A percentile compares a stretch with the other conserved stretches of the same genome.
phyloP scores from a whole-genome alignment of 1,140 invertebrate species.

The Scaptomyza graminum region DNA sequence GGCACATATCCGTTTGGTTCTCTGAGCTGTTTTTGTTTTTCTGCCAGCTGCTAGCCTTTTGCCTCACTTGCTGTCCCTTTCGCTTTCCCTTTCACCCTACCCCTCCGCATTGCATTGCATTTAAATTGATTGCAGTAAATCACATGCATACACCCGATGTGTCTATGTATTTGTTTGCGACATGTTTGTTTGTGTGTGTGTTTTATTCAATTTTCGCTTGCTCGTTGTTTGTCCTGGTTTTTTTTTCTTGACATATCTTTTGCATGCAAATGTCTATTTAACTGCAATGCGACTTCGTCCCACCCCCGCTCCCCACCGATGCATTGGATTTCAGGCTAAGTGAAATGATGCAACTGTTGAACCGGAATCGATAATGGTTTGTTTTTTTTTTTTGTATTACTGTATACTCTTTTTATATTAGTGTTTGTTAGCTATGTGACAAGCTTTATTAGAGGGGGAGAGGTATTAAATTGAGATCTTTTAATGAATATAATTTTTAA shows the following conservation, averaged over 20 bases:
- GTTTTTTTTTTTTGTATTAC: constrained; percentile 1
- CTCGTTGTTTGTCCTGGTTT: constrained; percentile 74
- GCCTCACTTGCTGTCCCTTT: constrained; percentile 20
- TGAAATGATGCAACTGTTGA: constrained; percentile 78
- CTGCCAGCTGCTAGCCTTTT: constrained; percentile 15
- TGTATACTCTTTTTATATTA: not conserved
- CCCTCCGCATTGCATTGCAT: constrained; percentile 46
- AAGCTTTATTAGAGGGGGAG: not conserved
- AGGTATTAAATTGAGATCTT: no score
- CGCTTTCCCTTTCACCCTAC: not conserved
- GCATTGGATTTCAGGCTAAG: constrained; percentile 51
- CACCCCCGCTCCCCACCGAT: not conserved
- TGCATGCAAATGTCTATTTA: constrained; percentile 81
- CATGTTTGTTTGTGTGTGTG: constrained; percentile 59
- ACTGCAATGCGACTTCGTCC: constrained; percentile 57
- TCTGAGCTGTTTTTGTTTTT: not conserved
- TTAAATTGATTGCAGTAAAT: constrained; percentile 83
- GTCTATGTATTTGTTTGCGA: constrained; percentile 4
- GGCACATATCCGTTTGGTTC: constrained; percentile 33
- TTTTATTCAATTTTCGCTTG: constrained; percentile 73
- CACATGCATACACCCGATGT: constrained; percentile 58
- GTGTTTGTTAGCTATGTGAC: not conserved
- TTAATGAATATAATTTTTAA: no score
- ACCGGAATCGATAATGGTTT: constrained; percentile 72
- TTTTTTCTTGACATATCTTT: constrained; percentile 62